Base-by-base conservation (phyloP, 2,797 vertebrate genomes). In the Diplodus sargus region DNA sequence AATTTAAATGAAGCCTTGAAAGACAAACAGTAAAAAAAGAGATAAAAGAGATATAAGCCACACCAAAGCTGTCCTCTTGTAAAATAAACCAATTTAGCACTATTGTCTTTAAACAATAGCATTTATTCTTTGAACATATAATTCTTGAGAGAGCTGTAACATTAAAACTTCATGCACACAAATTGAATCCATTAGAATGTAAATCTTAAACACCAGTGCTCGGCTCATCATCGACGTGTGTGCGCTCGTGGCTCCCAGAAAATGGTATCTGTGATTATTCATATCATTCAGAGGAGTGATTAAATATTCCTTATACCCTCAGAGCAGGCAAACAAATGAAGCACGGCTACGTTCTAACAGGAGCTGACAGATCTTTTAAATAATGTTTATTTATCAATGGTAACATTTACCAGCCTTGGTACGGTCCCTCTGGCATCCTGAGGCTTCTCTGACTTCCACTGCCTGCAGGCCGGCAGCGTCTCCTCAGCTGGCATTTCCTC, bases 371-470 rank as follows among this genome's bases (percentile, higher is more conserved):
- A 93, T 94, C 93, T 95, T 95, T 95, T 93, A 95, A 95, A 95
- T 95, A 94, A 96, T 95, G 94, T 95, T 96, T 95, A 95, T 96
- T 95, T 96, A 96, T 95, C 94, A 92, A 67, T 72, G 68, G 89
- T 94, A 94, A 94, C 90, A 95, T 94, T 94, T 94, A 92, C 90
- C 90, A 87, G 92, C 85, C 91, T 79, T 82, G 58, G 65, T 86
- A 58, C 34, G 74, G 43, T 85, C 78, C 88, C 91, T 85, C 79
- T 92, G 92, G 93, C 90, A 71, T 81, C 49, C 70, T 9, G 48
- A 53, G 70, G 49, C 59, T n/a, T 28, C 70, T 73, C 72, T 90
- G 87, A 92, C 92, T 91, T 67, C 69, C 59, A 74, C 71, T 25
- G 84, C 87, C 82, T 79, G 53, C 16, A 79, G 85, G 74, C 71